Base-by-base conservation (phyloP, 2,113 vertebrate species). In the Petrocephalus zakoni region DNA sequence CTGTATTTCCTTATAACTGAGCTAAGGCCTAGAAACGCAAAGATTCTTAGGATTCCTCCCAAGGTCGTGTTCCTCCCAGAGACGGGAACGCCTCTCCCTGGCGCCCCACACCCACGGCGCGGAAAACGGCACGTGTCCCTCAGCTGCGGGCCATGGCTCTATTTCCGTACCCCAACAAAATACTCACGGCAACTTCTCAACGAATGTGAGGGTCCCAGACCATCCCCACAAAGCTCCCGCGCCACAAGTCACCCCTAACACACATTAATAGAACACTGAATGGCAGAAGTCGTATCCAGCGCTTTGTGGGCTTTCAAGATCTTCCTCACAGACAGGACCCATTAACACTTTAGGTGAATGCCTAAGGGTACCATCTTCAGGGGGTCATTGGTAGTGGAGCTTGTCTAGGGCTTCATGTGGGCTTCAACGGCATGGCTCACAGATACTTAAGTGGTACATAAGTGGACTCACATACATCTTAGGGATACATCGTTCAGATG, bases 231-330 rank as follows among this genome's bases (percentile, higher is more conserved):
- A 85, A 90, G 88, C 61, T n/a, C 53, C n/a, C 42, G 22, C 25
- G 90, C 93, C 92, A 94, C 92, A 95, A 95, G 94, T 94, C 90
- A 81, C 68, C 89, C 64, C 49, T 13, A 85, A 55, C 87, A 88
- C 86, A 92, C 90, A 94, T 95, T 94, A 72, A 72, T n/a, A 72
- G 10, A 55, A 55, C 53, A 13, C 13, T 55, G 6, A 55, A 55
- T 55, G 53, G 53, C 17, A 19, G 17, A 37, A 78, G 34, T 37
- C 5, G 68, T 21, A 68, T 68, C 61, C 61, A 29, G 61, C 29
- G 29, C 61, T 68, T 42, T 2, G 72, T 42, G 72, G 72, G 15
- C 29, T 78, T 78, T 78, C 72, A 2, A 29, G 72, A 17, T 34
- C 29, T 37, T 78, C 72, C 34, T 78, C 72, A 78, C 61, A 61